A percentile compares a stretch with the other conserved stretches of the same genome.
phyloP scores from a whole-genome alignment of 2,113 vertebrate genomes.

The Caracal caracal region DNA sequence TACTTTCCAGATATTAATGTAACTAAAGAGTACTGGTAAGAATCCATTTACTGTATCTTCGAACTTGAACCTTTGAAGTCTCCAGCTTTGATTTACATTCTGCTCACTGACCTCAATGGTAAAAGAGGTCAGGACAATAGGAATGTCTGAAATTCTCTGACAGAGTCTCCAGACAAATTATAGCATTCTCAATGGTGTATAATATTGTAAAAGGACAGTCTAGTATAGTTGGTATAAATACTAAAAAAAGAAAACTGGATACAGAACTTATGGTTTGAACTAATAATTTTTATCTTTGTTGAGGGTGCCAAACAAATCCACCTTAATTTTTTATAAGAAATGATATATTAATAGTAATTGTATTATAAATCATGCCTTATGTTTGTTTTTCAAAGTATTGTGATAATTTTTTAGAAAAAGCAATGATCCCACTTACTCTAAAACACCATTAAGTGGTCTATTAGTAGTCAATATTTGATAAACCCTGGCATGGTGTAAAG shows the following conservation, averaged over 20 bases:
- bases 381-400: background rate
- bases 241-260: background rate
- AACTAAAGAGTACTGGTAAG: background rate
- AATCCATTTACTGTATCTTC: background rate
- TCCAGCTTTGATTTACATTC: background rate
- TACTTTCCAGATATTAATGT: background rate
- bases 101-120: background rate
- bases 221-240: background rate
- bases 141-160: background rate
- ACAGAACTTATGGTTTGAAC: background rate
- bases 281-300: conserved; percentile 12
- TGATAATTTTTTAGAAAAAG: background rate
- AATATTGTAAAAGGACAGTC: background rate
- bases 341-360: background rate
- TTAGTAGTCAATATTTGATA: background rate
- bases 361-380: background rate
- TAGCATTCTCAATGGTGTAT: background rate
- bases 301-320: background rate
- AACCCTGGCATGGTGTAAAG: background rate
- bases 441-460: background rate
- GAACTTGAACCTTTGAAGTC: background rate
- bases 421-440: background rate
- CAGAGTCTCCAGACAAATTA: background rate
- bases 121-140: background rate
- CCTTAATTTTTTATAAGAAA: background rate